A percentile compares a stretch with the other conserved stretches of the same genome.
These are phyloP conservation scores for Xenotilapia leptura DNA, from an alignment of 2,113 vertebrate species.

Conservation along the genomic window DNA sequence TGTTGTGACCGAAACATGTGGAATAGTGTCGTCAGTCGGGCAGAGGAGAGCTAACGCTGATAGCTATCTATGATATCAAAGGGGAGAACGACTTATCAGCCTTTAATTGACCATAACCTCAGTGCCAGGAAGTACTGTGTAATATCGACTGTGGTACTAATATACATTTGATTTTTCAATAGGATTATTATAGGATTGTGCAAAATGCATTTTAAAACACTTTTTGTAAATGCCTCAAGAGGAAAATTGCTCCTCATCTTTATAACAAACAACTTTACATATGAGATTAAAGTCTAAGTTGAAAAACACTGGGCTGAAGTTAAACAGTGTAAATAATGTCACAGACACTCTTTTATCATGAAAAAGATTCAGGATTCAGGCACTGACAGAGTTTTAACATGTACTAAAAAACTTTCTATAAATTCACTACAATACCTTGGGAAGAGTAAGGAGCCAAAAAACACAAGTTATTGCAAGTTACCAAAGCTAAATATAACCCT, in stretches of 20 bases:
- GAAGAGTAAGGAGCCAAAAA: not conserved
- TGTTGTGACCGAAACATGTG: not conserved
- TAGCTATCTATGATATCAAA: conserved; percentile 11
- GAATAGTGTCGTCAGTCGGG: not conserved
- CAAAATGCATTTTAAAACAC: not conserved
- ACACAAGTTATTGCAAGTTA: not conserved
- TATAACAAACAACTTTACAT: not conserved
- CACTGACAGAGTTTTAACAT: not conserved
- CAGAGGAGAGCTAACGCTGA: not conserved
- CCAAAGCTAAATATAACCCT: not conserved
- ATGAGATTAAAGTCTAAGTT: not conserved
- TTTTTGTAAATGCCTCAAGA: not conserved
- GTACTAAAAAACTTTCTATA: not conserved
- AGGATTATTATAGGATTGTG: not conserved
- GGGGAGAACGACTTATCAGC: not conserved
- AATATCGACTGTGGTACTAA: conserved; percentile 1
- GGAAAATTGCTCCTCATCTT: not conserved
- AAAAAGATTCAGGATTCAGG: not conserved
- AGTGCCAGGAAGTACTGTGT: not conserved
- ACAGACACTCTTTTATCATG: not conserved
- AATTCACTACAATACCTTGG: not conserved
- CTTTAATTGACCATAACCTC: conserved; percentile 13
- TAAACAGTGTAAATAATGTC: not conserved
- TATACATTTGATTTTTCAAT: not conserved
- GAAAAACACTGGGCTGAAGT: not conserved